phyloP scores from a whole-genome alignment of 64 coral and sea anemone genomes.

The Stichodactyla mertensii region DNA sequence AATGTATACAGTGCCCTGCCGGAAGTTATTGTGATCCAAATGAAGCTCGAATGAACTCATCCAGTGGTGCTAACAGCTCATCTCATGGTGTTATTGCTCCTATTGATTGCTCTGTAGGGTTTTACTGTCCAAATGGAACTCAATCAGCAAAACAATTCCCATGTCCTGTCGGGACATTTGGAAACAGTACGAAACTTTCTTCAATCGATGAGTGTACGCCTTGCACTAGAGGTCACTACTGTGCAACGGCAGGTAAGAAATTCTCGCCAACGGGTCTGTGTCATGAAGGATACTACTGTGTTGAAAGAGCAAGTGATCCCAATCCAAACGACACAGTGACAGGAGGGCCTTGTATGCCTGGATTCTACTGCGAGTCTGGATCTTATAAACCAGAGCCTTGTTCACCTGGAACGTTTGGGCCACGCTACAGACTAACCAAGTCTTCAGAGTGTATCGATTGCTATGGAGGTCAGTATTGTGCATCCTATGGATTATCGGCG shows the following conservation, averaged over 20 bases:
- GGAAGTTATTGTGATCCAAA: constrained; percentile 97
- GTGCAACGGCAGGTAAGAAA: constrained; percentile 70
- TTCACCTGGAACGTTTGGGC: constrained; percentile 77
- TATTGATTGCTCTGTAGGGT: constrained; percentile 77
- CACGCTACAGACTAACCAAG: constrained; percentile 49
- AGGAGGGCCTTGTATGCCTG: constrained; percentile 80
- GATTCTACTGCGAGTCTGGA: constrained; percentile 67
- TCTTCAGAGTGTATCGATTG: constrained; percentile 82
- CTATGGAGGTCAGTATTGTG: constrained; percentile 84
- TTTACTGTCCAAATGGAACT: constrained; percentile 84
- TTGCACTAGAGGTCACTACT: constrained; percentile 83
- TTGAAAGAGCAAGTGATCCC: constrained; percentile 75
- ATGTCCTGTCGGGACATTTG: constrained; percentile 93
- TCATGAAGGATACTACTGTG: constrained; percentile 93
- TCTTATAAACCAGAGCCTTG: constrained; percentile 72
- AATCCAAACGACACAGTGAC: constrained; percentile 82
- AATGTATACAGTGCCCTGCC: constrained; percentile 70
- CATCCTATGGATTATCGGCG: constrained; percentile 51
- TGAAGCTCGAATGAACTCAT: constrained; percentile 71
- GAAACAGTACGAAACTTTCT: constrained; percentile 63
- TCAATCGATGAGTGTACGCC: constrained; percentile 53
- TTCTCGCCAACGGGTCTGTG: constrained; percentile 63
- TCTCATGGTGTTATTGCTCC: constrained; percentile 78
- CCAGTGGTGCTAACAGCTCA: constrained; percentile 65
- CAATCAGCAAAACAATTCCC: constrained; percentile 60